Evolutionary conservation across 2,888 invertebrate species (phyloP), one percentile per base, ranked within the genome.

Genomic region (Drosophila mimetica): DNA sequence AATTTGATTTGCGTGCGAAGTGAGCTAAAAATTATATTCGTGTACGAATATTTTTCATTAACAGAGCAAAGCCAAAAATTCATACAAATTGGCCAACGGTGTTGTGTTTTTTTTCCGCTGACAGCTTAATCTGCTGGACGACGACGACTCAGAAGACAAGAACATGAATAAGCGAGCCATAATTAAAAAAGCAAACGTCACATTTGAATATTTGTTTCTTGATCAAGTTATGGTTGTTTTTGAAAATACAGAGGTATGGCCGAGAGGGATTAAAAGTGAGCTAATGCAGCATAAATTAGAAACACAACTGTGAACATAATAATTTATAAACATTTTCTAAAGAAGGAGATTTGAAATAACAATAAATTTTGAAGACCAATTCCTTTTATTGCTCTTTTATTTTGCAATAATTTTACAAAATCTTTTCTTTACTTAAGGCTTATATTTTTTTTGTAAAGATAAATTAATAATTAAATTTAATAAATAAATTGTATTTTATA

Each of bases 1-100:
- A 84, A 84, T 84, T 88, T 84, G 88, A 84, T 84, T 84, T 88
- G 84, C 88, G 84, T 84, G 84, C 88, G 88, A 84, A 83, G 46
- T 41, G 37, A 58, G 34, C 58, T 52, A 9, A 30, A 72, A 72
- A 52, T 25, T 25, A 66, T 39, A 46, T 30, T n/a, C n/a, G 41
- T 20, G 22, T 36, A 47, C 22, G 52, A 47, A 60, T 52, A 39
- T 69, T 66, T 57, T 36, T 46, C 44, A 70, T 58, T 58, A 65
- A 39, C 46, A 55, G 20, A 28, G 46, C 39, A 34, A 46, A 53
- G 54, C 34, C 28, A 30, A 42, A 41, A 47, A 66, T 34, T 54
- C 58, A 39, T 74, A 75, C 73, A 82, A 86, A 75, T 76, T 82
- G 72, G 76, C 74, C 71, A 81, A 75, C 63, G 65, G 53, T 76